phyloP scores from a whole-genome alignment of 2,113 vertebrate genomes.

The Tupaia tana region DNA sequence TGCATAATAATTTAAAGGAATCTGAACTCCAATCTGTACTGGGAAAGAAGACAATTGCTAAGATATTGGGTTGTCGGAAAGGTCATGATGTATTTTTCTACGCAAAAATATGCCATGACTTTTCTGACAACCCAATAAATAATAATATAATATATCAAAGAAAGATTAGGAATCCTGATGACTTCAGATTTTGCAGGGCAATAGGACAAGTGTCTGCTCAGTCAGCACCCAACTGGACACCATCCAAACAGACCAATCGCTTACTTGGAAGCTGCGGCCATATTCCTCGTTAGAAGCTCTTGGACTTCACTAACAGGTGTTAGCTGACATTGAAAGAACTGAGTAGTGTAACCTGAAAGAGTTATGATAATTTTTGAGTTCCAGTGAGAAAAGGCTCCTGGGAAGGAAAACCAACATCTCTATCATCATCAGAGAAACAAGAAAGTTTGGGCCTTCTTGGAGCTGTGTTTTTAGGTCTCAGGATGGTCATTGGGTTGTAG shows the following conservation, averaged over 20 bases:
- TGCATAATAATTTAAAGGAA: no score
- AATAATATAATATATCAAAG: no score
- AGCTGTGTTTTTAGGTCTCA: neutral
- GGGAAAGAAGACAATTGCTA: no score
- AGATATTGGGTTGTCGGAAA: no score
- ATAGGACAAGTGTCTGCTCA: no score
- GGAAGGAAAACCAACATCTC: neutral
- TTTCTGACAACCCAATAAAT: no score
- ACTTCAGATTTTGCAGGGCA: no score
- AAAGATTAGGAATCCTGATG: no score
- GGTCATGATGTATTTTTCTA: no score
- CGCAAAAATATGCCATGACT: no score
- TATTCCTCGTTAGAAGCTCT: neutral
- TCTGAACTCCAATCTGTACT: no score
- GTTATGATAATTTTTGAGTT: slow-evolving; percentile 4
- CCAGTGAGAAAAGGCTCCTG: neutral
- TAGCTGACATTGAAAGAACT: neutral
- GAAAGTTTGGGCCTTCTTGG: neutral
- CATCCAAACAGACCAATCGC: neutral
- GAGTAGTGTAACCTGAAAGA: neutral
- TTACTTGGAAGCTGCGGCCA: neutral
- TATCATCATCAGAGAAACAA: neutral
- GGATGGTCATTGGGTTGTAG: neutral
- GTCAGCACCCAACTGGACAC: neutral
- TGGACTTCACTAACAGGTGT: neutral